Evolutionary conservation across 2,888 invertebrate genomes (phyloP).

Genomic region (Xanthorhoe designata): DNA sequence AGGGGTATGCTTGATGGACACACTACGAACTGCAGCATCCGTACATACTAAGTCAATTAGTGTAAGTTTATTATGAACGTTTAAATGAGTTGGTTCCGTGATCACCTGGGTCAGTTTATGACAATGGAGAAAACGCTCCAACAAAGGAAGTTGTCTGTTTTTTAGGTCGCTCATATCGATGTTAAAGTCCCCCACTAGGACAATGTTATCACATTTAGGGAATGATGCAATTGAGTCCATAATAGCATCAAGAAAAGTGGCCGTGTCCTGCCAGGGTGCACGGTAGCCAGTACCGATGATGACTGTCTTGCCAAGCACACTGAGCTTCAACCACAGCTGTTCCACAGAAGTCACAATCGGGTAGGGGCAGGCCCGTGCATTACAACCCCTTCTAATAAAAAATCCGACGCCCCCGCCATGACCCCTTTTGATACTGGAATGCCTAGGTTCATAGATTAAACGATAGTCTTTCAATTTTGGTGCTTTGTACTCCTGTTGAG

Average conservation of each 20-base stretch:
- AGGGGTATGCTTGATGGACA: background rate
- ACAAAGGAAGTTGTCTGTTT: background rate
- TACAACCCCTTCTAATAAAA: background rate
- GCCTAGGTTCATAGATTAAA: background rate
- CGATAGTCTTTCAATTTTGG: too few relatives aligned
- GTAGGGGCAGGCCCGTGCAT: background rate
- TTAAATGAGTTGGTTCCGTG: background rate
- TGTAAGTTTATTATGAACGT: background rate
- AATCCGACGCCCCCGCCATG: background rate
- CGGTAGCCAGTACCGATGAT: too few relatives aligned
- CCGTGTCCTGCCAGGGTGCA: background rate
- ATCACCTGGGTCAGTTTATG: background rate
- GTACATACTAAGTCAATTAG: background rate
- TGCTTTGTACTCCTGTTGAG: too few relatives aligned
- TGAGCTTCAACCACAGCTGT: background rate
- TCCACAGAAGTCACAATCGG: background rate
- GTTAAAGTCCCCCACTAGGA: background rate
- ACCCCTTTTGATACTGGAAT: background rate
- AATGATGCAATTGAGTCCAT: slow-evolving; percentile 1
- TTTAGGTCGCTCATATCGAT: background rate
- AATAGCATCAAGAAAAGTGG: background rate
- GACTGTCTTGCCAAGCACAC: too few relatives aligned
- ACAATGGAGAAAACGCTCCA: background rate
- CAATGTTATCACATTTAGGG: background rate
- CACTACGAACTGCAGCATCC: too few relatives aligned